Evolutionary conservation across 2,888 invertebrate genomes (phyloP).

Genomic region (Ceraclea dissimilis): DNA sequence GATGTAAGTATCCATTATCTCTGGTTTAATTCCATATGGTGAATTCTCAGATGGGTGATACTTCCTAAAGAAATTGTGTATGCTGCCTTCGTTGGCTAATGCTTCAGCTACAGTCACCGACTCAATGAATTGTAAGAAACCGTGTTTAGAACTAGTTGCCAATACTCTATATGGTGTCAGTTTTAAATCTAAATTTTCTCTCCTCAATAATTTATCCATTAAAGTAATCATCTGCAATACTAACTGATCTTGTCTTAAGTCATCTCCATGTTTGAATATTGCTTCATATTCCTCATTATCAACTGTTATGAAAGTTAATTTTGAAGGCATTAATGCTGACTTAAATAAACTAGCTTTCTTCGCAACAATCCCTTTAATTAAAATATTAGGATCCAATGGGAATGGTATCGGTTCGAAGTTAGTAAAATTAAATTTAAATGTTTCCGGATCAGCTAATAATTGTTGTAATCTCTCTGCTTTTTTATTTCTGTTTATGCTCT

Average conservation of each 20-base stretch:
- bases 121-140: conserved; percentile 93
- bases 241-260: conserved; percentile 93
- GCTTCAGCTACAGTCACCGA: conserved; percentile 91
- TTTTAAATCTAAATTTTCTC: conserved; percentile 94
- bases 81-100: conserved; percentile 75
- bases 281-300: conserved; percentile 82
- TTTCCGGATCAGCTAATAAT: conserved; percentile 71
- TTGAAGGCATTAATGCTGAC: conserved; percentile 92
- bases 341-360: conserved; percentile 91
- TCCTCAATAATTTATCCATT: conserved; percentile 90
- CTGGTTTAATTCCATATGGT: conserved; percentile 84
- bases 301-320: conserved; percentile 77
- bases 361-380: conserved; percentile 80
- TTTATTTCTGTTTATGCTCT: conserved; percentile 84
- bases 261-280: conserved; percentile 97
- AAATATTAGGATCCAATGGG: conserved; percentile 87
- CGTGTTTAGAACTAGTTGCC: conserved; percentile 93
- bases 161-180: conserved; percentile 92
- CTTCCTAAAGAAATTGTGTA: conserved; percentile 88
- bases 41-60: conserved; percentile 82
- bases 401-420: conserved; percentile 90
- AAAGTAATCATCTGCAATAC: conserved; percentile 96
- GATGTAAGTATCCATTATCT: conserved; percentile 97
- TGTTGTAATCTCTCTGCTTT: conserved; percentile 87
- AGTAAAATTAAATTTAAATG: conserved; percentile 78